These are phyloP conservation scores for Hucho hucho DNA, from an alignment of 2,113 vertebrate genomes.

Conservation along the genomic window DNA sequence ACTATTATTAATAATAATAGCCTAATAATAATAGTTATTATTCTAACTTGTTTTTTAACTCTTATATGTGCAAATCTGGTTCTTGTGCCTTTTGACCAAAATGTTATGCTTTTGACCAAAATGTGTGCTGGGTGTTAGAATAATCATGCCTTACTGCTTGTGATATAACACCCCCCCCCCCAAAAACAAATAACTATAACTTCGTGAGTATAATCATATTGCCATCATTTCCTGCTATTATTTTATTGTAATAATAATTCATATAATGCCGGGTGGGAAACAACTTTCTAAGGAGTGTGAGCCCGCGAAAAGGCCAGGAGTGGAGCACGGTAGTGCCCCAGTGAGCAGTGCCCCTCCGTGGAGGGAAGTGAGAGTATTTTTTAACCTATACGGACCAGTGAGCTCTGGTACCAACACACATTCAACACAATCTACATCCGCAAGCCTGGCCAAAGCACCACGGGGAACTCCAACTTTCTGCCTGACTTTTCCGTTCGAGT, in stretches of 20 bases:
- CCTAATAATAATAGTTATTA: conserved; percentile 1
- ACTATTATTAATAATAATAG: background rate
- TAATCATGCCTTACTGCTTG: no score
- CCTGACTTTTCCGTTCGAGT: background rate
- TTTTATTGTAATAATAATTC: no score
- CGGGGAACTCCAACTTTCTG: background rate
- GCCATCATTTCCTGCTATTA: no score
- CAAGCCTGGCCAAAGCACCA: background rate
- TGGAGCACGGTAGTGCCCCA: conserved; percentile 11
- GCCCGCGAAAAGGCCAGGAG: background rate
- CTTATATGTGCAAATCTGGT: background rate
- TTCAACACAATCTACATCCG: conserved; percentile 17
- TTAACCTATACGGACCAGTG: conserved; percentile 2
- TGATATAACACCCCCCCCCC: no score
- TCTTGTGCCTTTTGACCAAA: no score
- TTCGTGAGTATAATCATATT: no score
- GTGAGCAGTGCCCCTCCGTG: conserved; percentile 56
- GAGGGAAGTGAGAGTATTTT: conserved; percentile 32
- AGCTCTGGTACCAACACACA: conserved; percentile 22
- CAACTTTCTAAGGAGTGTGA: no score
- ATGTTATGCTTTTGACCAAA: background rate
- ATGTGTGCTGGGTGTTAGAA: no score
- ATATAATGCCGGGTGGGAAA: no score
- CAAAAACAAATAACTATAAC: background rate
- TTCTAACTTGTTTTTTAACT: background rate